phyloP scores from a whole-genome alignment of 2,888 invertebrate species.

The Lissonota sp. region DNA sequence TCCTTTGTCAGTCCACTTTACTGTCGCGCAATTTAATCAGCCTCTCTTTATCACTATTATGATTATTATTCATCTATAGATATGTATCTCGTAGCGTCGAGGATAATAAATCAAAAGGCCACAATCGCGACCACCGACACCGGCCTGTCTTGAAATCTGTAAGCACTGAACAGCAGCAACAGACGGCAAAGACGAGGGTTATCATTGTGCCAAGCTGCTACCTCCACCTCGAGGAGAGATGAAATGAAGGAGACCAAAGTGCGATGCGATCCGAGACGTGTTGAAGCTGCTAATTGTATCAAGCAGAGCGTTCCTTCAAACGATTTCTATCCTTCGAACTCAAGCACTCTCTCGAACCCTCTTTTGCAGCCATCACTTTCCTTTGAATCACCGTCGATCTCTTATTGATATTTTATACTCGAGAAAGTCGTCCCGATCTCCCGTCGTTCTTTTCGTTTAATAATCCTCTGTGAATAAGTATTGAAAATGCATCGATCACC shows the following conservation, averaged over 20 bases:
- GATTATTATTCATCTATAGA: no score
- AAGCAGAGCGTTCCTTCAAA: constrained; percentile 21
- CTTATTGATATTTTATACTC: no score
- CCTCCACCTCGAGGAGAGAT: constrained; percentile 6
- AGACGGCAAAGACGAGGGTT: constrained; percentile 16
- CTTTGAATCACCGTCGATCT: constrained; percentile 1
- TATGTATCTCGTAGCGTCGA: neutral
- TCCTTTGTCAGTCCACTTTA: constrained; percentile 14
- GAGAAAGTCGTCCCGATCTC: neutral
- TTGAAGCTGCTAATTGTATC: constrained; percentile 47
- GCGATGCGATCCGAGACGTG: constrained; percentile 7
- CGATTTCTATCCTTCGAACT: constrained; percentile 31
- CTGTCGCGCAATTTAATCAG: constrained; percentile 13
- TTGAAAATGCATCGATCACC: no score
- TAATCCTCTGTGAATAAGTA: no score
- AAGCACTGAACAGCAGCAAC: neutral
- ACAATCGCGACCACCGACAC: constrained; percentile 11
- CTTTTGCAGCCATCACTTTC: constrained; percentile 7
- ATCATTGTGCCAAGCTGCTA: constrained; percentile 10
- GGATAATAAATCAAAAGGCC: constrained; percentile 32
- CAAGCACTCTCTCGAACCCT: constrained; percentile 10
- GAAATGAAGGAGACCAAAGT: constrained; percentile 17
- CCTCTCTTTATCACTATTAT: neutral
- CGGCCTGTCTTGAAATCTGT: constrained; percentile 11
- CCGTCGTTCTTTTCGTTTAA: neutral